Evolutionary conservation across 2,113 vertebrate species (phyloP), one percentile per base, ranked within the genome.

Genomic region (Halichoerus grypus): DNA sequence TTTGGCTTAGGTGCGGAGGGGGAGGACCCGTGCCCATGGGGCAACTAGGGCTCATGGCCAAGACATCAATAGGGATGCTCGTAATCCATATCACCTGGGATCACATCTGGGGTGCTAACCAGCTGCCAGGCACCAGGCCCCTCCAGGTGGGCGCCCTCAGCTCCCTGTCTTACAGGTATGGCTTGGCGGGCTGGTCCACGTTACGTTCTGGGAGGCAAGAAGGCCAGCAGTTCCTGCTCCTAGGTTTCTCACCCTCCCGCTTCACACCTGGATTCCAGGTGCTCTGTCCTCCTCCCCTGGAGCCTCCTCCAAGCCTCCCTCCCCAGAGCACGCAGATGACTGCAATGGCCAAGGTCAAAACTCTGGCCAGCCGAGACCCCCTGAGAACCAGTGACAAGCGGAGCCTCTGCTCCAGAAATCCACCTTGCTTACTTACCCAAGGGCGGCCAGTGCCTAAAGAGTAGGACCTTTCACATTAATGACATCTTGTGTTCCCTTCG

Each of bases 21-120:
- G 19, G 55, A 18, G 1, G 18, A 1, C 15, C 22, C 28, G 5
- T 16, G 22, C 7, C 69, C 61, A 4, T 31, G 19, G 8, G 49
- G 46, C 4, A 26, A 7, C 24, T 24, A 28, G 26, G 82, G 59
- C 46, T 51, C 72, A n/a, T 31, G 39, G 65, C 81, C 65, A 39
- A 42, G 26, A 5, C 39, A 4, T 53, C 24, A 0, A 1, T 0
- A 42, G 14, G n/a, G 61, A 0, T 5, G 1, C 42, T 7, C 46
- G 22, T 11, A 46, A 13, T 2, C 33, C 4, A 1, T 6, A 10
- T 5, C 42, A 39, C n/a, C 72, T 24, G 36, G 21, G 26, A 7
- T 33, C 39, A 8, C 72, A 46, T 55, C 69, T 3, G 63, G 59
- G 77, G 28, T 0, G 5, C 67, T 59, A 3, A 28, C 21, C 31